These are phyloP conservation scores for Apeira syringaria DNA, from an alignment of 2,888 invertebrate species.

Conservation along the genomic window DNA sequence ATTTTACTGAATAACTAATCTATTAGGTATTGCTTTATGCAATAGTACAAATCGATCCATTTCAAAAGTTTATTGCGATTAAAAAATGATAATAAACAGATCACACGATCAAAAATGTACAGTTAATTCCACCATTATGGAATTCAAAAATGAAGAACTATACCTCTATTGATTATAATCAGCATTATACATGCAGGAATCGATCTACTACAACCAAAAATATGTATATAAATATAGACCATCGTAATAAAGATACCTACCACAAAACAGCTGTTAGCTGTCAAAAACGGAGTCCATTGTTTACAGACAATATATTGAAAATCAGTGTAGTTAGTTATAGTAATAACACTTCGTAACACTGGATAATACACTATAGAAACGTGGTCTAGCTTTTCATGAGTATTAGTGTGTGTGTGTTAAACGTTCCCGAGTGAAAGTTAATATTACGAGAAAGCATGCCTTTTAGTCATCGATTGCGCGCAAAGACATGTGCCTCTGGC, in stretches of 20 bases:
- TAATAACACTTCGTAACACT: constrained; percentile 8
- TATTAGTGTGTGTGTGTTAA: background rate
- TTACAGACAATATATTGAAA: constrained; percentile 21
- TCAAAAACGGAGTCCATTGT: constrained; percentile 36
- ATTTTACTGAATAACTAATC: too few relatives aligned
- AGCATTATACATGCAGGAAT: background rate
- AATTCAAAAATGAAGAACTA: too few relatives aligned
- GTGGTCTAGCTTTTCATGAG: background rate
- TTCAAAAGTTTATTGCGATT: too few relatives aligned
- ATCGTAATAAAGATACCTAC: constrained; percentile 32
- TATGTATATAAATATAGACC: too few relatives aligned
- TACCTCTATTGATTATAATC: too few relatives aligned
- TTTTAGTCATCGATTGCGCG: constrained; percentile 27
- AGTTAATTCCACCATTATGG: too few relatives aligned
- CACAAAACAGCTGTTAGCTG: constrained; percentile 40
- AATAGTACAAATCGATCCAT: too few relatives aligned
- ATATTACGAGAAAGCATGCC: constrained; percentile 46
- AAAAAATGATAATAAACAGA: too few relatives aligned
- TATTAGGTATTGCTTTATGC: too few relatives aligned
- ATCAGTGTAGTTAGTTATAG: background rate
- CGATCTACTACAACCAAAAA: background rate
- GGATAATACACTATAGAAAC: constrained; percentile 5
- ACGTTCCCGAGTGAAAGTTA: constrained; percentile 40
- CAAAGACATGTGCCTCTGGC: constrained; percentile 36
- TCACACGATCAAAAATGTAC: too few relatives aligned